Base-by-base conservation (phyloP, 1,140 invertebrate genomes). In the Dreissena polymorpha region DNA sequence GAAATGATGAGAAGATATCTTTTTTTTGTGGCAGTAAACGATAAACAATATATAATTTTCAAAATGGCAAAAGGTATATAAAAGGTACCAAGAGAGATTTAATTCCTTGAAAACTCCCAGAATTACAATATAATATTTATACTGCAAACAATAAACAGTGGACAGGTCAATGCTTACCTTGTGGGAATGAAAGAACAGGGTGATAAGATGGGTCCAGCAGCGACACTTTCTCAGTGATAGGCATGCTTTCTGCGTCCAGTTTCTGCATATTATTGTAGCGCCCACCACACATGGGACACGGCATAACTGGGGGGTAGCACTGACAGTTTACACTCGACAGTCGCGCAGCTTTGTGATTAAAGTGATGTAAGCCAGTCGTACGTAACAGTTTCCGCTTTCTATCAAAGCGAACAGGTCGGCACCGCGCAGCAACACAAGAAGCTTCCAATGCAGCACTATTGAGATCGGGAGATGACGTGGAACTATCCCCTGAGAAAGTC, bases 281-380 rank as follows among this genome's bases (percentile, higher is more conserved):
- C 0, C 97, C 97, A 13, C 96, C 97, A 92, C 97, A 98, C 77
- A 98, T 94, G 5, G 96, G 95, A 93, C 97, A 98, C 14, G 95
- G 94, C 63, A 95, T 86, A 63, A 89, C 84, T 27, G 93, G 95
- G 64, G 94, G 94, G 89, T 95, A 95, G 92, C 96, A 97, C 67
- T 94, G 95, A 94, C 96, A 97, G 86, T 95, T 95, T 72, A 95
- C 91, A 39, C 93, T 94, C 57, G 95, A 95, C 10, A 96, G 95
- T 84, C 95, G 90, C 18, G 92, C 91, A 1, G 92, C 90, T 84
- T 93, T 93, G 21, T 88, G 86, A 72, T 83, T 92, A 6, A 86
- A 76, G 13, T 89, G 88, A 85, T 91, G 90, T 50, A 92, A 86
- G 27, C 90, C 89, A 65, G 85, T 80, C 63, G 92, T 91, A 53